phyloP scores from a whole-genome alignment of 2,113 vertebrate species.

The Taxidea taxus region DNA sequence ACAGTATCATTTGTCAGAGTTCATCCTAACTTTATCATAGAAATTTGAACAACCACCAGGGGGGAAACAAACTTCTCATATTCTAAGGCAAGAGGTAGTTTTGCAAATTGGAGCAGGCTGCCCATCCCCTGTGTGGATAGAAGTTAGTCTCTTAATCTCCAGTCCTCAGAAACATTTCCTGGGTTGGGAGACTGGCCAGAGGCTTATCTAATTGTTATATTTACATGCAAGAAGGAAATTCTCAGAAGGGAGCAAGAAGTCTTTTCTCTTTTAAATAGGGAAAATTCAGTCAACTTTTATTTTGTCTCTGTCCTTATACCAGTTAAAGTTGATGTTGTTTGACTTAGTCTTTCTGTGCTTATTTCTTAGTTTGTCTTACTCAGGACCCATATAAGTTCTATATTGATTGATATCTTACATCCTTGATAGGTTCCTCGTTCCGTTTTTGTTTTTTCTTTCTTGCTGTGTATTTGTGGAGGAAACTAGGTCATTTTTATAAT shows the following conservation, averaged over 20 bases:
- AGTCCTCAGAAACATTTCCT: neutral
- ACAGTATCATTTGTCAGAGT: neutral
- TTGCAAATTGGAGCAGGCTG: neutral
- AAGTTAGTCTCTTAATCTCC: neutral
- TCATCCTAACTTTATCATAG: neutral
- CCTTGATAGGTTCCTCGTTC: neutral
- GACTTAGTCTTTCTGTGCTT: neutral
- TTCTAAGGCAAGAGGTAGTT: neutral
- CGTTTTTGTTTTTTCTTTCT: neutral
- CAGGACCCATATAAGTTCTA: neutral
- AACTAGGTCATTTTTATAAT: neutral
- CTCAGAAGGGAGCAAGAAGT: neutral
- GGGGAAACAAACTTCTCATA: neutral
- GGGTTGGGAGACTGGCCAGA: neutral
- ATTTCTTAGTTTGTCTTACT: neutral
- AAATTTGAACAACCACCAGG: neutral
- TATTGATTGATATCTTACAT: neutral
- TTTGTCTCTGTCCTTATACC: neutral
- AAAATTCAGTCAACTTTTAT: neutral
- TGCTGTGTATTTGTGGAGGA: neutral
- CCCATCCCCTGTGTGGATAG: neutral
- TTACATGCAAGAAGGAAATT: neutral
- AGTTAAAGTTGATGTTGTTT: neutral
- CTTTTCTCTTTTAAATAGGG: neutral
- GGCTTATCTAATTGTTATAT: neutral